A percentile compares a stretch with the other conserved stretches of the same genome.
Evolutionary conservation across 64 coral and sea anemone genomes (phyloP).

Genomic region (Dendrophyllia cribrosa): DNA sequence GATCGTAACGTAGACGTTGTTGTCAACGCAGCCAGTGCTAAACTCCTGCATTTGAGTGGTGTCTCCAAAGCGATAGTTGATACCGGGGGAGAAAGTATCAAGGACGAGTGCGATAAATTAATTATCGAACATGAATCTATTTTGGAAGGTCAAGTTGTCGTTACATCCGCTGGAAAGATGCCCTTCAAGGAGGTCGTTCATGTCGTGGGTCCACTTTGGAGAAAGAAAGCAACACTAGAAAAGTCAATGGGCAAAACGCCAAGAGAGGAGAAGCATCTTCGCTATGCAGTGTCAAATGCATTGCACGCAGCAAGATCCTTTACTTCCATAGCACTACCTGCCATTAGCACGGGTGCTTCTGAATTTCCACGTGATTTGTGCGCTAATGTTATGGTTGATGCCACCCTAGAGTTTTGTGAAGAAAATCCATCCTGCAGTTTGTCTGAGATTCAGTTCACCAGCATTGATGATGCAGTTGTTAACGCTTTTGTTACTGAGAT

Average conservation of each 20-base stretch:
- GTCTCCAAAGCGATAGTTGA: slow-evolving; percentile 48
- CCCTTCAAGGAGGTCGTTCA: slow-evolving; percentile 75
- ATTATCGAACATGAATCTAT: slow-evolving; percentile 2
- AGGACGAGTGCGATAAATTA: slow-evolving; percentile 63
- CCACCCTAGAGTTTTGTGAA: slow-evolving; percentile 2
- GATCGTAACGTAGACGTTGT: slow-evolving; percentile 60
- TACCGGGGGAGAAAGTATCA: slow-evolving; percentile 50
- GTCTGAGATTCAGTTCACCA: slow-evolving; percentile 50
- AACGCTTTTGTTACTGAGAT: slow-evolving; percentile 22
- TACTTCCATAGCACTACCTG: slow-evolving; percentile 46
- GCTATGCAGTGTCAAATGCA: not conserved
- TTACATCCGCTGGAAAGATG: slow-evolving; percentile 41
- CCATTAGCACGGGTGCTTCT: slow-evolving; percentile 32
- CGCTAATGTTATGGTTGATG: slow-evolving; percentile 34
- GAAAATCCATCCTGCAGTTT: not conserved
- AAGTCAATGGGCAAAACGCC: not conserved
- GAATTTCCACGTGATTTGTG: slow-evolving; percentile 33
- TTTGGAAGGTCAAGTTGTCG: slow-evolving; percentile 51
- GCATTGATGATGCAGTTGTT: not conserved
- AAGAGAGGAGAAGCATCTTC: slow-evolving; percentile 5
- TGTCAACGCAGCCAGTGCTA: slow-evolving; percentile 65
- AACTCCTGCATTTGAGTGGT: slow-evolving; percentile 64
- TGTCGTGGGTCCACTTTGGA: slow-evolving; percentile 68
- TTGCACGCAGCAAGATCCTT: not conserved
- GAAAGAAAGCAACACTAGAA: not conserved